Base-by-base conservation (phyloP, 1,140 invertebrate genomes). In the Globodera rostochiensis region DNA sequence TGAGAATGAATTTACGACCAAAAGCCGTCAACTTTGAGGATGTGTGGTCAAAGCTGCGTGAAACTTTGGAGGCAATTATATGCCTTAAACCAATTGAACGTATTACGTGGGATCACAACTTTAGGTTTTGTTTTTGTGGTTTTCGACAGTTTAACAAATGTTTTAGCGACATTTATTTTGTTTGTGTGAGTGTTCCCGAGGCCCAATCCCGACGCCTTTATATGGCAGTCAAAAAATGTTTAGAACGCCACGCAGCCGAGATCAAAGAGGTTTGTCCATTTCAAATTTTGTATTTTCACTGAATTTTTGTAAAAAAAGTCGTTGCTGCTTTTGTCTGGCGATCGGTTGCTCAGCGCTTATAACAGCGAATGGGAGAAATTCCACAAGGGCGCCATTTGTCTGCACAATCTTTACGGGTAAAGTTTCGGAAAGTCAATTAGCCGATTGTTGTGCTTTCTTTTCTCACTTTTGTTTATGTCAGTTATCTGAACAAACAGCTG, bases 101-200 rank as follows among this genome's bases (percentile, higher is more conserved):
- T 6, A 84, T 36, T 36, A 78, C 81, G 4, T 86, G 85, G 85
- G 83, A 86, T 50, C 67, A 87, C 69, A 87, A 87, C 73, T 86
- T 86, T 80, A 83, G 81, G 86, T 86, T 46, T 66, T 80, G 36
- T 53, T 57, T 49, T 36, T 1, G 36, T 36, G 36, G n/a, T 36
- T 46, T 15, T 82, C 50, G 6, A 86, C 6, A 45, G 45, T 85
- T n/a, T 57, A 53, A 49, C 15, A 79, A 11, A 5, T 47, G 8
- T 45, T 84, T 83, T 84, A 87, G 86, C 81, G 86, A 87, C 64
- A 85, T 87, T 45, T 87, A 87, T 60, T 82, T 84, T 69, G 77
- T 87, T 45, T 87, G 86, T 73, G 87, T 87, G 11, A 83, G 86
- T 6, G 83, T 88, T 53, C 86, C 86, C 15, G 86, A 88, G 46